Evolutionary conservation across 92 coral and sea anemone genomes (phyloP), one percentile per base, ranked within the genome.

Genomic region (Heteractis magnifica): DNA sequence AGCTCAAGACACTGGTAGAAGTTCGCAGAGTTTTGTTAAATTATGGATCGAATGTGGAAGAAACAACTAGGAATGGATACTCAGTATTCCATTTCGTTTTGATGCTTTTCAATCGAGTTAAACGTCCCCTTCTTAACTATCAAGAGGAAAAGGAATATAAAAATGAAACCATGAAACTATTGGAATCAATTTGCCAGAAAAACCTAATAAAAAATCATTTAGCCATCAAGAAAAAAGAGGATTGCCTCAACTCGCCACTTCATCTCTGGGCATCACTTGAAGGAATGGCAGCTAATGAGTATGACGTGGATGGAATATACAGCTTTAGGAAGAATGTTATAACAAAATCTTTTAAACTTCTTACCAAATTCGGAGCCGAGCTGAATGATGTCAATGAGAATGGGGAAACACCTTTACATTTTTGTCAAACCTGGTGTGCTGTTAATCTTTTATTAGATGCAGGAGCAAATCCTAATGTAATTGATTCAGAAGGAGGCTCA

Each of bases 391-490:
- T 15, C 18, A 80, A 80, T 12, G 15, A 5, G 6, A 9, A 80
- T 10, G 72, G 56, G 26, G 4, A 80, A 19, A 80, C 75, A 50
- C 84, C 84, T 56, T 26, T 80, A 6, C 84, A 80, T 41, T 2
- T 26, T 0, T 56, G 72, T 20, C 0, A 5, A 49, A 80, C 56
- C 21, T 80, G 84, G 84, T 5, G 77, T 51, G 75, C 84, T 4
- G 55, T 56, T 3, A 26, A 4, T 12, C 34, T 80, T 11, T 49
- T 80, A n/a, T n/a, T 80, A 13, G 83, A 62, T 41, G 71, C 83
- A 62, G 83, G 83, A 60, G 83, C 83, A 15, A 62, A 62, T 13
- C 83, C 74, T 7, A 14, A 21, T 51, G 77, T 13, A 19, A 21
- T 8, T n/a, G 83, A 80, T 80, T 10, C 50, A 49, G 3, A 6